These are phyloP conservation scores for Bicyclus anynana DNA, from an alignment of 1,140 invertebrate genomes.

Conservation along the genomic window DNA sequence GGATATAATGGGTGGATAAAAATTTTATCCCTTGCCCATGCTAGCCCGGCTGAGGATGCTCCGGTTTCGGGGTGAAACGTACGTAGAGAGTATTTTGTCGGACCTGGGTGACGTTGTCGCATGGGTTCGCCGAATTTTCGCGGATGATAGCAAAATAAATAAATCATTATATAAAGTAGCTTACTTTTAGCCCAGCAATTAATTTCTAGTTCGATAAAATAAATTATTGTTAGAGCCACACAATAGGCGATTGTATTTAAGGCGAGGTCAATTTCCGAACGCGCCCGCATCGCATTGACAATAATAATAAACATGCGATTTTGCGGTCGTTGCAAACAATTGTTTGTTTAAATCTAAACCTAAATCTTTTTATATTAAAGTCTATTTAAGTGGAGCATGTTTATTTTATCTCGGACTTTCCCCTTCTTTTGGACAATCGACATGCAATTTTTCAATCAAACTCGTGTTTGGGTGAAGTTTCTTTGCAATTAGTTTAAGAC, in stretches of 20 bases:
- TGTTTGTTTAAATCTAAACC: slow-evolving; percentile 31
- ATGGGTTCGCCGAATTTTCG: too few species aligned
- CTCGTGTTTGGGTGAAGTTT: slow-evolving; percentile 35
- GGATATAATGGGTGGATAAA: too few species aligned
- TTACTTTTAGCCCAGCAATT: background rate
- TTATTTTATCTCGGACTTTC: slow-evolving; percentile 41
- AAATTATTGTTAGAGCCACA: background rate
- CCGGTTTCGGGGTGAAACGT: too few species aligned
- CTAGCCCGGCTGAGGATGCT: too few species aligned
- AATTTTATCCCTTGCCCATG: too few species aligned
- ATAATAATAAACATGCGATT: slow-evolving; percentile 35
- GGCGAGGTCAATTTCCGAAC: slow-evolving; percentile 48
- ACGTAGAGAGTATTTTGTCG: too few species aligned
- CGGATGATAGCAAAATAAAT: too few species aligned
- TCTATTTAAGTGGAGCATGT: slow-evolving; percentile 27
- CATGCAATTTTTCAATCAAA: slow-evolving; percentile 72
- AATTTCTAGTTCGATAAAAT: background rate
- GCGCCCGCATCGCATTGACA: slow-evolving; percentile 37
- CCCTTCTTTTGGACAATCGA: slow-evolving; percentile 54
- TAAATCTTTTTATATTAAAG: slow-evolving; percentile 34
- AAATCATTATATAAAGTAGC: too few species aligned
- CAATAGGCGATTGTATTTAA: slow-evolving; percentile 30
- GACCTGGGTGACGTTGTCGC: too few species aligned
- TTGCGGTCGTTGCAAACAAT: slow-evolving; percentile 15
- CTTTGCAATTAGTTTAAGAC: slow-evolving; percentile 43